Percentiles rank a stretch among this genome's conserved stretches.
These are phyloP conservation scores for Copidosoma floridanum DNA, from an alignment of 1,140 invertebrate species.

Conservation along the genomic window DNA sequence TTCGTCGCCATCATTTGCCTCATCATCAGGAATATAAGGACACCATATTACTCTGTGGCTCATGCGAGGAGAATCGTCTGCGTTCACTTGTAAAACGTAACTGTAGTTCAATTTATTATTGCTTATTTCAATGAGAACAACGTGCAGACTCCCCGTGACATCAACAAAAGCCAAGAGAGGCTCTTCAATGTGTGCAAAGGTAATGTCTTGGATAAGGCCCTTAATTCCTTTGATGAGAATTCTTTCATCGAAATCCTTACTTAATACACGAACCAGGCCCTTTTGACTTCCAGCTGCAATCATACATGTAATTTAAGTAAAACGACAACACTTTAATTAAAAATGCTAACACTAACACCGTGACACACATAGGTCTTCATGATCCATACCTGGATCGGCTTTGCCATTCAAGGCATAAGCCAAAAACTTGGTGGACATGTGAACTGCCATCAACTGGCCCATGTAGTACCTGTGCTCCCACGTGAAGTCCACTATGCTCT, in stretches of 20 bases:
- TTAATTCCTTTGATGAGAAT: conserved; percentile 83
- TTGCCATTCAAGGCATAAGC: conserved; percentile 90
- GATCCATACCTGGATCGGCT: too few relatives aligned
- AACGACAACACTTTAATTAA: too few relatives aligned
- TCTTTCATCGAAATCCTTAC: conserved; percentile 72
- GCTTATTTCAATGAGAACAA: conserved; percentile 74
- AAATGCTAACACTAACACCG: too few relatives aligned
- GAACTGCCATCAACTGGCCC: conserved; percentile 85
- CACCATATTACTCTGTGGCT: conserved; percentile 83
- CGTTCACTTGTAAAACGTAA: conserved; percentile 57
- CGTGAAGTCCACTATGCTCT: conserved; percentile 87
- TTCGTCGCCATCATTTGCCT: conserved; percentile 63
- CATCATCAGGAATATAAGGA: conserved; percentile 79
- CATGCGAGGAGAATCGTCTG: conserved; percentile 40
- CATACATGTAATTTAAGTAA: conserved; percentile 24
- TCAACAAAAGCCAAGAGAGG: conserved; percentile 85
- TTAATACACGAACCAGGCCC: conserved; percentile 80
- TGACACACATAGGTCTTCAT: too few relatives aligned
- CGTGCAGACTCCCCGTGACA: conserved; percentile 75
- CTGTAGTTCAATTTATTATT: conserved; percentile 61
- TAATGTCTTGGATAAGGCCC: conserved; percentile 81
- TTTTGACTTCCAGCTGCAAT: conserved; percentile 61
- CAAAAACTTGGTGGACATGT: conserved; percentile 80
- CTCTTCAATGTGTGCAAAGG: conserved; percentile 81
- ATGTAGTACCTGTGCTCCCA: conserved; percentile 86